Evolutionary conservation across 2,888 invertebrate species (phyloP).

Genomic region (Synanthedon andrenaeformis): DNA sequence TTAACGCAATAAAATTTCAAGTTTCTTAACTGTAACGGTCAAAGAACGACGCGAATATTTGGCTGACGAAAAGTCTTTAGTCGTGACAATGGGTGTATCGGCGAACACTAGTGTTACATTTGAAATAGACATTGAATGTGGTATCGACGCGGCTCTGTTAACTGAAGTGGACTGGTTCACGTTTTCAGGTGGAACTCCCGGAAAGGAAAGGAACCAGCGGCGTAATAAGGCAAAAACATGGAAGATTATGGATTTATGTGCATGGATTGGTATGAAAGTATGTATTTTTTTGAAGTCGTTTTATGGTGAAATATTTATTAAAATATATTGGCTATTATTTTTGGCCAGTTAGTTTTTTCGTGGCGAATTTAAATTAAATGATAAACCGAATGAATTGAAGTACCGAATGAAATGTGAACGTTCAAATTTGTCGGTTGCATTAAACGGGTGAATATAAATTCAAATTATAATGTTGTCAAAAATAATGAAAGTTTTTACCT

Average conservation of each 20-base stretch:
- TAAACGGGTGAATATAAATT: too few relatives aligned
- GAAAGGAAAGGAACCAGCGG: slow-evolving; percentile 36
- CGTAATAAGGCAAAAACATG: slow-evolving; percentile 40
- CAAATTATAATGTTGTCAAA: too few relatives aligned
- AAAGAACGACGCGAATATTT: slow-evolving; percentile 1
- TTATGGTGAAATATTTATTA: neutral
- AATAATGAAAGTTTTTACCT: too few relatives aligned
- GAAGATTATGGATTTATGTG: slow-evolving; percentile 47
- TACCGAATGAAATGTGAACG: too few relatives aligned
- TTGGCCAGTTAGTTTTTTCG: neutral
- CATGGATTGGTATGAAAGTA: slow-evolving; percentile 63
- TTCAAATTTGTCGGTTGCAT: too few relatives aligned
- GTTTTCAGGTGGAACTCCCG: slow-evolving; percentile 49
- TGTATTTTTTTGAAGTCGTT: slow-evolving; percentile 1
- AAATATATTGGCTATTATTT: slow-evolving; percentile 1
- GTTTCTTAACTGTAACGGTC: slow-evolving; percentile 16
- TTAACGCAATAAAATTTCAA: slow-evolving; percentile 1
- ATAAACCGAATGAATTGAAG: too few relatives aligned
- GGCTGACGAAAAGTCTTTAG: neutral
- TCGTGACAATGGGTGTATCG: slow-evolving; percentile 15
- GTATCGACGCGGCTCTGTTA: slow-evolving; percentile 29
- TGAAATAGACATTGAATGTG: slow-evolving; percentile 47
- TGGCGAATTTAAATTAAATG: too few relatives aligned
- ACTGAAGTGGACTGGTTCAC: slow-evolving; percentile 53
- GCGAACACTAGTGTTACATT: slow-evolving; percentile 28